Percentiles rank a stretch among this genome's conserved stretches.
Evolutionary conservation across 2,888 invertebrate species (phyloP).

Genomic region (Fragum sueziense): DNA sequence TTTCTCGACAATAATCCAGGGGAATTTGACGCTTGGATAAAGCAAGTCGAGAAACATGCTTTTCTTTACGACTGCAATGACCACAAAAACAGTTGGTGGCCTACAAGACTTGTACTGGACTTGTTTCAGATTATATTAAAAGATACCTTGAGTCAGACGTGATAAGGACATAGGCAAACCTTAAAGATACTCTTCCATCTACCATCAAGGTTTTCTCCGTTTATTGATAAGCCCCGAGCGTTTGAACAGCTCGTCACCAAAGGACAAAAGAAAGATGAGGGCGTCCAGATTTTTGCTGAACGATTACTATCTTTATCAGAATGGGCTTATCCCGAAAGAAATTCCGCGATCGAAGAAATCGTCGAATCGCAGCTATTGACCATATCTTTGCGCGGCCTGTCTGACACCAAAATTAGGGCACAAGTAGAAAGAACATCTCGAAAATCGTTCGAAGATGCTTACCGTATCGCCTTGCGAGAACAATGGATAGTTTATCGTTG

Average conservation of each 20-base stretch:
- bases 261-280: neutral
- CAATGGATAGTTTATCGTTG: slow-evolving; percentile 2
- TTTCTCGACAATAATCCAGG: neutral
- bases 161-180: neutral
- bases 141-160: neutral
- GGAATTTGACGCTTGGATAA: neutral
- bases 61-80: neutral
- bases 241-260: slow-evolving; percentile 1
- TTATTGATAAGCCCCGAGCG: slow-evolving; percentile 6
- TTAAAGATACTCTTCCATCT: slow-evolving; percentile 13
- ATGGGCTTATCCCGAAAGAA: slow-evolving; percentile 16
- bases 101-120: neutral
- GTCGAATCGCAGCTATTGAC: slow-evolving; percentile 23
- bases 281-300: slow-evolving; percentile 1
- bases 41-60: neutral
- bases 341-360: slow-evolving; percentile 3
- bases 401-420: slow-evolving; percentile 1
- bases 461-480: slow-evolving; percentile 5
- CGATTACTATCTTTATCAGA: neutral
- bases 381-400: slow-evolving; percentile 16
- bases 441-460: slow-evolving; percentile 17
- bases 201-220: slow-evolving; percentile 6
- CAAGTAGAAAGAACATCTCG: slow-evolving; percentile 12
- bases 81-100: neutral
- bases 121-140: slow-evolving; percentile 4